Evolutionary conservation across 2,888 invertebrate genomes (phyloP), one percentile per base, ranked within the genome.

Genomic region (Xanthia togata): DNA sequence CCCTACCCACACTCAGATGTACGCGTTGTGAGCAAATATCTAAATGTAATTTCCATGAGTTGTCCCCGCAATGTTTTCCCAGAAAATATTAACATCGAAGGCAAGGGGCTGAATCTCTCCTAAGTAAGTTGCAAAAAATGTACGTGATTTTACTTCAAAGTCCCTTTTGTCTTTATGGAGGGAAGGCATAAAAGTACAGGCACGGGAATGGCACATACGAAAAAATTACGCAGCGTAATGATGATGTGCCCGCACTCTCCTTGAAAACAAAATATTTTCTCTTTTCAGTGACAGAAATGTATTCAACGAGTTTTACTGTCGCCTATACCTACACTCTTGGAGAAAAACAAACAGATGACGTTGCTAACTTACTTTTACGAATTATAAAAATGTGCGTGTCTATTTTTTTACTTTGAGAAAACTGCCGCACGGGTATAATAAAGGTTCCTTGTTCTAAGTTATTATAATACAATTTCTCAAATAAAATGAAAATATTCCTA

Each of bases 51-150:
- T 96, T 96, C 96, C 96, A 96, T 96, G 95, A 95, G 95, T 95
- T 95, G 96, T 96, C 96, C 96, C 96, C 95, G 95, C 96, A 96
- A 96, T 96, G 96, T 96, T 96, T 96, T 95, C 94, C 95, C 95
- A 95, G 94, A 96, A 96, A 96, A 96, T 96, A 96, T 96, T 96
- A 96, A 96, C 96, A 96, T 96, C 93, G 93, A 95, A 95, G 94
- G 95, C 94, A 95, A 95, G 96, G 95, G 96, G 95, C 96, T 95
- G 96, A 95, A 95, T 96, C 96, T 96, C 94, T 96, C 95, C 95
- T 96, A 96, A 96, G 96, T 96, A 96, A 96, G 96, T 96, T 96
- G 96, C 96, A 96, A 96, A 96, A 96, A 96, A 96, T 96, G 96
- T 96, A 96, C 96, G 96, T 96, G 96, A 96, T 96, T 96, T 96